Conservation (phyloP, 1,140 invertebrate genomes). For the Ooceraea biroi region DNA sequence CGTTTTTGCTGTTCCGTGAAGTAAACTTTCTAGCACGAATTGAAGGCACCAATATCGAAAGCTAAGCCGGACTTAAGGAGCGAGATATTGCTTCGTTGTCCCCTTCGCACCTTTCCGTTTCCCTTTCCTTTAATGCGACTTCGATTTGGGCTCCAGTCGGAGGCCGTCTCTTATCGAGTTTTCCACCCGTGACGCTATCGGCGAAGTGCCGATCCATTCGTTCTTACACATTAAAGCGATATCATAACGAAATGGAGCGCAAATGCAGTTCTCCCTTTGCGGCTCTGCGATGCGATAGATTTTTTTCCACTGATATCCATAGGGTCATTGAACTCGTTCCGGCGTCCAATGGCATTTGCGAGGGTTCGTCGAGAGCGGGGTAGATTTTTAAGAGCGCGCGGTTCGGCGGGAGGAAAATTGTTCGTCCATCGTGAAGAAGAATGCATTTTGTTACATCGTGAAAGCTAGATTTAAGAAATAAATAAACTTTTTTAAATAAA, state of each 20-base stretch:
- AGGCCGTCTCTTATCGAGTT: slow-evolving; percentile 22
- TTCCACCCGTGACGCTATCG: not conserved
- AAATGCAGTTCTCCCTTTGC: not conserved
- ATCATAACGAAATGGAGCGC: slow-evolving; percentile 25
- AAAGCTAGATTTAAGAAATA: too few species aligned
- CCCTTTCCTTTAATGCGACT: slow-evolving; percentile 1
- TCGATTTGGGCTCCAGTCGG: not conserved
- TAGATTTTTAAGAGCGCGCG: slow-evolving; percentile 1
- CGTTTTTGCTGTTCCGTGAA: not conserved
- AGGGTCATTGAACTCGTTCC: slow-evolving; percentile 10
- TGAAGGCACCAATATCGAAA: slow-evolving; percentile 5
- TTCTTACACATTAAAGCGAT: slow-evolving; percentile 11
- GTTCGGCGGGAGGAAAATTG: not conserved
- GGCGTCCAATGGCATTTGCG: not conserved
- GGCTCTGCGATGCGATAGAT: not conserved
- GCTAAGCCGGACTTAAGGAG: slow-evolving; percentile 21
- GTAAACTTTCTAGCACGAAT: not conserved
- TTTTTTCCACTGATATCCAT: slow-evolving; percentile 1
- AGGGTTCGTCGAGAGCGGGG: not conserved
- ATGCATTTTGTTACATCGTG: not conserved
- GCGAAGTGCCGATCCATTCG: slow-evolving; percentile 1
- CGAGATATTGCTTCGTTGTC: slow-evolving; percentile 28
- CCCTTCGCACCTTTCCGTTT: not conserved
- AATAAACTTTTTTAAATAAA: too few species aligned
- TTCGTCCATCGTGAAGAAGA: not conserved